phyloP scores from a whole-genome alignment of 2,888 invertebrate genomes.

The Hoplodrina blanda region DNA sequence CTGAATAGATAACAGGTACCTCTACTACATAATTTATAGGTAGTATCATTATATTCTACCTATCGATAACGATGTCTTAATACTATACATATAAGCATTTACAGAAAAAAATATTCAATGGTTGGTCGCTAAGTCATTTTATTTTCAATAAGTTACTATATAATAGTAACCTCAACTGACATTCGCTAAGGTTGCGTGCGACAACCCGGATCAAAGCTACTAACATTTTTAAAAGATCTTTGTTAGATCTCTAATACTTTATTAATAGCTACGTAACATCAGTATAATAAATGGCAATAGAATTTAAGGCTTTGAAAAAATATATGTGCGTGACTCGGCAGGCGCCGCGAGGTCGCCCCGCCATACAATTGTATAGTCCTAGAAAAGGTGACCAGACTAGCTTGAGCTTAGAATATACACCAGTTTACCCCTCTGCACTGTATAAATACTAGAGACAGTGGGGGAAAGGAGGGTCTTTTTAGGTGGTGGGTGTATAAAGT shows the following conservation, averaged over 20 bases:
- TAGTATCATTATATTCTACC: too few species aligned
- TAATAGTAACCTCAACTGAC: not conserved
- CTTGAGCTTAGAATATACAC: slow-evolving; percentile 74
- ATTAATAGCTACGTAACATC: slow-evolving; percentile 65
- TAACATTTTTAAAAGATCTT: slow-evolving; percentile 48
- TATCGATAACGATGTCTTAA: too few species aligned
- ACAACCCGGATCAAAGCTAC: slow-evolving; percentile 28
- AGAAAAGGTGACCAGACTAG: slow-evolving; percentile 78
- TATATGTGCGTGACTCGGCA: slow-evolving; percentile 89
- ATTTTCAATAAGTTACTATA: slow-evolving; percentile 1
- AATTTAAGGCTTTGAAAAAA: slow-evolving; percentile 85
- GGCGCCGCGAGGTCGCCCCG: slow-evolving; percentile 88
- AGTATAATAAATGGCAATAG: slow-evolving; percentile 74
- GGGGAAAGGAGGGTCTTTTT: slow-evolving; percentile 66
- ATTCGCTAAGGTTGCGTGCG: slow-evolving; percentile 21
- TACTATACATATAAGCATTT: too few species aligned
- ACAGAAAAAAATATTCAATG: too few species aligned
- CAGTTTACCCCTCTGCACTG: slow-evolving; percentile 63
- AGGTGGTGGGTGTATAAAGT: slow-evolving; percentile 82
- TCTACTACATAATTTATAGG: too few species aligned
- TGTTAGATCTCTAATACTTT: slow-evolving; percentile 63
- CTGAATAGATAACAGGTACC: not conserved
- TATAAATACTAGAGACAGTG: slow-evolving; percentile 44
- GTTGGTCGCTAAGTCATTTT: not conserved
- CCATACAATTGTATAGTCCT: slow-evolving; percentile 85